Conservation (phyloP, 2,888 invertebrate species). For the Mongoloraphidia duomilia region DNA sequence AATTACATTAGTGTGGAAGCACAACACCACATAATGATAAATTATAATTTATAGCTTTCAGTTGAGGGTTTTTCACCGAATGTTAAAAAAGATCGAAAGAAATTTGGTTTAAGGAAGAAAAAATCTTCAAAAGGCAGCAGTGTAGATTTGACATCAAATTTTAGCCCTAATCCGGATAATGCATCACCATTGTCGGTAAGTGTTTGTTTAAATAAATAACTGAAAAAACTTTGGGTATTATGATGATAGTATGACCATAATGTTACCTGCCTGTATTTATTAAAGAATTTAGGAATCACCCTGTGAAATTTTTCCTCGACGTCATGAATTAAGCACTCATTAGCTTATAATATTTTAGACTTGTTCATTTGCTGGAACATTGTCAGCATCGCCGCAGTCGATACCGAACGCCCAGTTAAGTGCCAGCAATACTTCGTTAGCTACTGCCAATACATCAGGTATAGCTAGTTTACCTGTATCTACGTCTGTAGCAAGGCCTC, state of each 20-base stretch:
- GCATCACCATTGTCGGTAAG: slow-evolving; percentile 30
- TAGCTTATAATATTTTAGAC: slow-evolving; percentile 15
- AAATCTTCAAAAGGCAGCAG: slow-evolving; percentile 48
- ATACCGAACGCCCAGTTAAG: slow-evolving; percentile 11
- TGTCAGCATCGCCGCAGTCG: slow-evolving; percentile 22
- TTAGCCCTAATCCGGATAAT: slow-evolving; percentile 28
- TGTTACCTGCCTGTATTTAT: too few relatives aligned
- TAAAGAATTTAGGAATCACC: too few relatives aligned
- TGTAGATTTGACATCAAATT: slow-evolving; percentile 37
- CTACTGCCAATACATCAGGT: slow-evolving; percentile 16
- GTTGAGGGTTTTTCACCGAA: slow-evolving; percentile 45
- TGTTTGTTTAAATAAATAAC: slow-evolving; percentile 6
- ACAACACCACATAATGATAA: too few relatives aligned
- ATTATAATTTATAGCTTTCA: slow-evolving; percentile 28
- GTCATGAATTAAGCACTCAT: too few relatives aligned
- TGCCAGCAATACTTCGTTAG: slow-evolving; percentile 22
- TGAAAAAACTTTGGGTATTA: too few relatives aligned
- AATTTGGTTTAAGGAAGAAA: slow-evolving; percentile 54
- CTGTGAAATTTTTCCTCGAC: too few relatives aligned
- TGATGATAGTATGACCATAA: too few relatives aligned
- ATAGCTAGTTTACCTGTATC: slow-evolving; percentile 25
- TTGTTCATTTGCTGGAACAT: slow-evolving; percentile 22
- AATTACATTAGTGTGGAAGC: too few relatives aligned
- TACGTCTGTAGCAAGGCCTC: slow-evolving; percentile 38
- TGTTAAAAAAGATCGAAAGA: slow-evolving; percentile 52